Conservation (phyloP, 2,888 invertebrate genomes). For the Phyllotreta striolata region DNA sequence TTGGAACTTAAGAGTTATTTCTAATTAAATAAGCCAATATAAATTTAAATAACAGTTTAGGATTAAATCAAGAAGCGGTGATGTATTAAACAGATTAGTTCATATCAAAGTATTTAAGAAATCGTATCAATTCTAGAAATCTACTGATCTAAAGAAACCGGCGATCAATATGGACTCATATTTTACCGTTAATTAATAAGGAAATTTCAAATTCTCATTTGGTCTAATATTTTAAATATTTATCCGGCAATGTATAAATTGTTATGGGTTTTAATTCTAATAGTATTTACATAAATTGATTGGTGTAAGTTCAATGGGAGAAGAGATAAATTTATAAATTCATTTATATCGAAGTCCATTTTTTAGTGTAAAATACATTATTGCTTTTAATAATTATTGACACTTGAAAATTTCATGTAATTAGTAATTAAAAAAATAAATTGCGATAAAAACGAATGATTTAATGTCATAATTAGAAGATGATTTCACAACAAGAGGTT, state of each 20-base stretch:
- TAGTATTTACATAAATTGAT: too few relatives aligned
- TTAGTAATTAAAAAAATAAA: background rate
- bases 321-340: too few relatives aligned
- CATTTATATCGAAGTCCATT: too few relatives aligned
- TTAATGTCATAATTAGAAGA: conserved; percentile 1
- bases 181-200: conserved; percentile 19
- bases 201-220: conserved; percentile 11
- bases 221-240: conserved; percentile 14
- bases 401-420: background rate
- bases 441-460: conserved; percentile 4
- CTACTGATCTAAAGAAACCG: conserved; percentile 14
- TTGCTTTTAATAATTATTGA: background rate
- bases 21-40: too few relatives aligned
- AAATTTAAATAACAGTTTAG: too few relatives aligned
- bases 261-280: background rate
- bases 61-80: too few relatives aligned
- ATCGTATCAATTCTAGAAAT: conserved; percentile 17
- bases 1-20: too few relatives aligned
- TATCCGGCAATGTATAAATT: conserved; percentile 7
- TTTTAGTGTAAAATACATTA: too few relatives aligned
- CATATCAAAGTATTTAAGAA: conserved; percentile 4
- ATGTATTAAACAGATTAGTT: too few relatives aligned
- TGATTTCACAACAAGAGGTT: conserved; percentile 12
- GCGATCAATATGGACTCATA: conserved; percentile 9
- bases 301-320: too few relatives aligned